Conservation (phyloP, 2,113 vertebrate genomes). For the Pogonocichla stellata region DNA sequence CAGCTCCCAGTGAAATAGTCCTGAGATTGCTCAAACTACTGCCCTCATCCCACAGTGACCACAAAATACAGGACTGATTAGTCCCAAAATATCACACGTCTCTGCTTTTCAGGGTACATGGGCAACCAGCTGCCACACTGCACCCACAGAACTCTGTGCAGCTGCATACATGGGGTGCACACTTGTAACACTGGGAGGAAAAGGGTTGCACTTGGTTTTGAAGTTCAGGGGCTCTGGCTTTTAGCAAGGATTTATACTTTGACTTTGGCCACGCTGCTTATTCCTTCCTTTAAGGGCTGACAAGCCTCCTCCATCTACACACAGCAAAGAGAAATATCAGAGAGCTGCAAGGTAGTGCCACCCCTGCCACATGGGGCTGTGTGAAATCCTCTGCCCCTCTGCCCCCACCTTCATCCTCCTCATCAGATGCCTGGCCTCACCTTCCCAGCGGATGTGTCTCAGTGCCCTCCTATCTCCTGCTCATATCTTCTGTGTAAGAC, state of each 20-base stretch:
- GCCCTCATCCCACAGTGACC: not conserved
- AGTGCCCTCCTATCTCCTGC: not conserved
- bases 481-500: not conserved
- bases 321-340: not conserved
- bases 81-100: not conserved
- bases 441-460: not conserved
- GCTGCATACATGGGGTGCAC: not conserved
- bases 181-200: not conserved
- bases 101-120: not conserved
- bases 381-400: not conserved
- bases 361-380: not conserved
- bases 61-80: accelerated
- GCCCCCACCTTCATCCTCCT: not conserved
- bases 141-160: not conserved
- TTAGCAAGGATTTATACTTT: not conserved
- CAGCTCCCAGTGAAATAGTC: not conserved
- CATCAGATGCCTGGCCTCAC: not conserved
- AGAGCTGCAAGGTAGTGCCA: not conserved
- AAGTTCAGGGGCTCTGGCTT: not conserved
- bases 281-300: not conserved
- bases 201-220: not conserved
- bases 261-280: not conserved
- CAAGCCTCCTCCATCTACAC: not conserved
- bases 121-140: not conserved
- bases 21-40: not conserved